Conservation (phyloP, 2,113 vertebrate species). For the Cyanoderma ruficeps region DNA sequence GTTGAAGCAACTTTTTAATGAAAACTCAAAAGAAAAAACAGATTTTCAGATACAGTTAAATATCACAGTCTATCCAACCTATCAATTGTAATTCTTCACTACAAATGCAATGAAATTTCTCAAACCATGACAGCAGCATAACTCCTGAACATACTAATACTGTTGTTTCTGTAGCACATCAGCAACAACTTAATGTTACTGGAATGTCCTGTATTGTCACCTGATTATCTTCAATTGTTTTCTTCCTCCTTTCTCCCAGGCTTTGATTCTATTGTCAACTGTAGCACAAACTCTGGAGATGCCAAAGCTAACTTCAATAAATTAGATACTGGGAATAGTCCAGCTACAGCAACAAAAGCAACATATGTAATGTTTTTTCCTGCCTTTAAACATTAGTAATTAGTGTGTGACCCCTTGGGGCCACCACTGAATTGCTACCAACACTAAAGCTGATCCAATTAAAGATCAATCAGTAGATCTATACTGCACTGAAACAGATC, state of each 20-base stretch:
- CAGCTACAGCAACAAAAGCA: neutral
- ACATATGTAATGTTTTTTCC: neutral
- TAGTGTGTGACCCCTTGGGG: neutral
- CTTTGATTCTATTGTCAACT: neutral
- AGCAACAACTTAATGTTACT: neutral
- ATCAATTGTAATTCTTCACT: neutral
- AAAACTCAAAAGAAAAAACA: neutral
- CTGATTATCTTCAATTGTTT: neutral
- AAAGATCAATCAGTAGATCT: neutral
- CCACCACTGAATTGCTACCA: neutral
- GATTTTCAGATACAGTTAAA: neutral
- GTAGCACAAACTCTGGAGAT: neutral
- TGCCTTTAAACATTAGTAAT: neutral
- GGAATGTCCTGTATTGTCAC: neutral
- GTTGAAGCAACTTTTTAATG: neutral
- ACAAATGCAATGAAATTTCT: neutral
- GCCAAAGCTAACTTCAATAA: neutral
- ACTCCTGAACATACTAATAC: neutral
- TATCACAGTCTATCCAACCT: neutral
- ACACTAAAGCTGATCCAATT: neutral
- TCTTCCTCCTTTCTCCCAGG: neutral
- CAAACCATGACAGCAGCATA: neutral
- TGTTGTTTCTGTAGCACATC: neutral
- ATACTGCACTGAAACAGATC: neutral
- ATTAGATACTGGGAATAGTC: neutral